These are phyloP conservation scores for Apostichopus parvimensis DNA, from an alignment of 35 echinoderm and acorn worm genomes.

Conservation along the genomic window DNA sequence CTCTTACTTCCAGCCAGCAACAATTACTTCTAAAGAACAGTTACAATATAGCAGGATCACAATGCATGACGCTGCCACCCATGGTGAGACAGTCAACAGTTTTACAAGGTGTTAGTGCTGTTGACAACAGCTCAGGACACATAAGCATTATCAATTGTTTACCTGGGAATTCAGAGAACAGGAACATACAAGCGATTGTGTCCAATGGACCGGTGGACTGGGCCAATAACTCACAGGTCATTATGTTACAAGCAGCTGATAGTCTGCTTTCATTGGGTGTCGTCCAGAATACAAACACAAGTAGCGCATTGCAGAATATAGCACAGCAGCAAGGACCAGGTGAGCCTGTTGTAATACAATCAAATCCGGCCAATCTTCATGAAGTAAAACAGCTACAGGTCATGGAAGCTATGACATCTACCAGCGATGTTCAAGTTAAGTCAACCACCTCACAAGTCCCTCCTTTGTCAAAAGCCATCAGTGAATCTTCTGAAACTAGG, in stretches of 20 bases:
- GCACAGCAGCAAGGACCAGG: neutral
- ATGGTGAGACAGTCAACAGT: neutral
- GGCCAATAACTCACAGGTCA: constrained; percentile 1
- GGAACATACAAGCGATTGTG: neutral
- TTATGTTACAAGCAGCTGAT: constrained; percentile 26
- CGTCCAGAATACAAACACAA: neutral
- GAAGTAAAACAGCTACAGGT: neutral
- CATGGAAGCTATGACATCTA: neutral
- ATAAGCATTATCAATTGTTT: neutral
- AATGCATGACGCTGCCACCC: neutral
- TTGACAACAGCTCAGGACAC: neutral
- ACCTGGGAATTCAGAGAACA: neutral
- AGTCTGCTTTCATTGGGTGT: constrained; percentile 5
- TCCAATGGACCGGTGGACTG: neutral
- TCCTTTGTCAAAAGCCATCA: neutral
- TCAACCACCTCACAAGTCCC: neutral
- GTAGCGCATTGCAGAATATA: neutral
- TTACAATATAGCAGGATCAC: neutral
- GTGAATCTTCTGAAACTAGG: neutral
- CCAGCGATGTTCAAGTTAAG: neutral
- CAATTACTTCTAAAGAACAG: neutral
- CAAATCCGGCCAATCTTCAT: neutral
- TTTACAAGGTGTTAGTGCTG: neutral
- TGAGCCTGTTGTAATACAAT: neutral
- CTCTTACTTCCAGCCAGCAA: too few relatives aligned